Base-by-base conservation (phyloP, 2,888 invertebrate species). In the Drosophila nr. perissopoda region DNA sequence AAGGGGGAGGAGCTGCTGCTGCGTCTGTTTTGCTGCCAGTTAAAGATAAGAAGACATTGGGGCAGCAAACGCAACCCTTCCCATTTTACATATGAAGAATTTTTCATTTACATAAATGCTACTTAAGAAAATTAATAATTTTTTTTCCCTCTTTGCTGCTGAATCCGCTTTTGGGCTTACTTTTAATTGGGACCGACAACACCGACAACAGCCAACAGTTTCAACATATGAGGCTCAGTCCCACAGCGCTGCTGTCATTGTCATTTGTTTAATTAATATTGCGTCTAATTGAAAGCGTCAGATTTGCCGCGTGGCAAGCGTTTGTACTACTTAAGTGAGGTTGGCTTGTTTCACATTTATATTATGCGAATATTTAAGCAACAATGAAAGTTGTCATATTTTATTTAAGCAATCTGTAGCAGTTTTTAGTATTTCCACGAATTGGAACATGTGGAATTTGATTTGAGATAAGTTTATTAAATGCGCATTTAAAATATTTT, bases 51-150 rank as follows among this genome's bases (percentile, higher is more conserved):
- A 84, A 83, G 83, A 59, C 64, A 42, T 60, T 56, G 49, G 53
- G 51, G 18, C 33, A 27, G n/a, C 27, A 13, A 38, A n/a, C 60
- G 45, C 66, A 78, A 78, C 78, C 78, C 78, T 78, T 78, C 75
- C 54, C 18, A 18, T 40, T 18, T 53, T 56, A 61, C 73, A 70
- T 72, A 62, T 70, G 62, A 36, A 34, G 60, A 65, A 82, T 81
- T 87, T 87, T 87, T 82, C 85, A 87, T 87, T 87, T 85, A 72
- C 87, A 83, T 87, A 85, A 82, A 83, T 76, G 80, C 83, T 84
- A 85, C 85, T 84, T 77, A 76, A 73, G 82, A 71, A 86, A 78
- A 87, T 85, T 78, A 80, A 72, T 87, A 75, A 76, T 71, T 66
- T 80, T 70, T 79, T 70, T 73, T 45, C 42, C 62, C 67, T n/a